Evolutionary conservation across 2,888 invertebrate genomes (phyloP), one percentile per base, ranked within the genome.

Genomic region (Axea sp.): DNA sequence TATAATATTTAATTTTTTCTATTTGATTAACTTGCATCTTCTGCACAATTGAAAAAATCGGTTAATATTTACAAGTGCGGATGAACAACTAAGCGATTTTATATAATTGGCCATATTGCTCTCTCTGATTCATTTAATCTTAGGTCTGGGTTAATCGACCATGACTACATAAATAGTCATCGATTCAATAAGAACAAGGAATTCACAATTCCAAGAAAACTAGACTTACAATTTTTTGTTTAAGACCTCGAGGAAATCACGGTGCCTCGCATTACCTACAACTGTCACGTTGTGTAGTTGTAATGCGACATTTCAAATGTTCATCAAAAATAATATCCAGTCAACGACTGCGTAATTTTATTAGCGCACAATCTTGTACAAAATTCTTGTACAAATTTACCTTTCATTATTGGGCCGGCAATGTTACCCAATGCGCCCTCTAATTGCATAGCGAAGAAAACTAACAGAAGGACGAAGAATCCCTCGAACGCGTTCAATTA

Each of bases 401-500:
- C 35, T 71, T 71, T 57, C 62, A 47, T 71, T 71, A 71, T 45
- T 41, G 28, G 33, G 9, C 30, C 37, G 57, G 4, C 41, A 30
- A 72, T 64, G 65, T 65, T 65, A 15, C 53, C 47, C 7, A 67
- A 53, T 47, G 37, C 45, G 26, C 59, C 59, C 60, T 53, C 33
- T 73, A 75, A 75, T 75, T 72, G 39, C 8, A 12, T 14, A 31
- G 5, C 45, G 55, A 71, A 71, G 71, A 67, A 75, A 72, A 67
- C 65, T 57, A 72, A 67, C 55, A 72, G 8, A 47, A 33, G 51
- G 43, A 45, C 62, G 73, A 45, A 55, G 73, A 47, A 73, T 73
- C 73, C 60, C 60, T 60, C 41, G 55, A 53, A 41, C 59, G 59
- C 74, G 74, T 76, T 73, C 72, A 76, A 75, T 76, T 76, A 75